Evolutionary conservation across 2,797 vertebrate species (phyloP).

Genomic region (Apodemus agrarius): DNA sequence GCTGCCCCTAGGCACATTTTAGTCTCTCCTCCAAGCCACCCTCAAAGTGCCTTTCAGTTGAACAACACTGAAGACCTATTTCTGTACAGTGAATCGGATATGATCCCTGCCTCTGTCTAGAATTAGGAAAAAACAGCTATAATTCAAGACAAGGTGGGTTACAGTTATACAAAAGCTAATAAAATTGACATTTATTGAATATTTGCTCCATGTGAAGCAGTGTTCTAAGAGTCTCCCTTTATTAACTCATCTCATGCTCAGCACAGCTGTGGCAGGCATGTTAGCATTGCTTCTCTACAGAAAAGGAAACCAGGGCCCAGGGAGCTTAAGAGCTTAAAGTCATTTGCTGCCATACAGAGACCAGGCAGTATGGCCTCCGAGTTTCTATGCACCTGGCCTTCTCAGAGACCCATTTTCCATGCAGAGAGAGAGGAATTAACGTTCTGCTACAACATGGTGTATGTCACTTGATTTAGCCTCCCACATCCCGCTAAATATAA

Average conservation of each 20-base stretch:
- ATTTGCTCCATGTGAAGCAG: background rate
- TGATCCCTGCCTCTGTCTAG: background rate
- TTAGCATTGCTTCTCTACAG: background rate
- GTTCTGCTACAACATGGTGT: background rate
- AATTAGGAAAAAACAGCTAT: background rate
- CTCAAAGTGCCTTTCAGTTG: conserved; percentile 43
- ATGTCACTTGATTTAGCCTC: background rate
- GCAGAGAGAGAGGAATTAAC: background rate
- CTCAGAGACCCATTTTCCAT: background rate
- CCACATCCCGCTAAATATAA: background rate
- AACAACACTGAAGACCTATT: background rate
- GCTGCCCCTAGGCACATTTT: background rate
- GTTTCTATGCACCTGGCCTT: background rate
- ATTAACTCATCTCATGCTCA: conserved; percentile 36
- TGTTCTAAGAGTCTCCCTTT: background rate
- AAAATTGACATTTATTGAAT: conserved; percentile 38
- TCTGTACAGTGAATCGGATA: conserved; percentile 34
- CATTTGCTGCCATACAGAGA: background rate
- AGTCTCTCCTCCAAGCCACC: background rate
- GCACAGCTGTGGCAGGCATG: background rate
- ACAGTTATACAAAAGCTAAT: background rate
- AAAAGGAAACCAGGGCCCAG: background rate
- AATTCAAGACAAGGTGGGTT: background rate
- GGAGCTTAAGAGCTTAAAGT: background rate
- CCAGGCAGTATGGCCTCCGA: background rate